Percentiles rank a stretch among this genome's conserved stretches.
Evolutionary conservation across 2,113 vertebrate species (phyloP).

Genomic region (Lagopus leucura): DNA sequence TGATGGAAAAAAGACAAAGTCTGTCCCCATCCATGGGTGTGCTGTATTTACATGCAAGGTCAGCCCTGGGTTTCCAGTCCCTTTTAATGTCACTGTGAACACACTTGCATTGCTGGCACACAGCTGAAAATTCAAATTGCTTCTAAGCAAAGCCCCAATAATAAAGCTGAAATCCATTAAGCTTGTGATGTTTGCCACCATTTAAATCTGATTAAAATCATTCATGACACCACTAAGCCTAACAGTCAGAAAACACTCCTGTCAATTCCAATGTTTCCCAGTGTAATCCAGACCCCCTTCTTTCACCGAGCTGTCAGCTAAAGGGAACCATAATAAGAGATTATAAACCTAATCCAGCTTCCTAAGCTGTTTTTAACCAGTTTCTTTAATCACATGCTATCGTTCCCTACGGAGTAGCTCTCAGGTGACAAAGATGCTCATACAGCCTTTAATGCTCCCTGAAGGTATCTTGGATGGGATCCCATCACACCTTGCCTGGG

Average conservation of each 20-base stretch:
- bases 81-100: background rate
- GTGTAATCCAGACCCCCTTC: conserved; percentile 46
- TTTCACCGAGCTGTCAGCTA: conserved; percentile 20
- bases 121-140: conserved; percentile 65
- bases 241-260: conserved; percentile 56
- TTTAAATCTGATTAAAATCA: conserved; percentile 69
- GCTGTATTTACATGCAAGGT: background rate
- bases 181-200: conserved; percentile 65
- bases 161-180: conserved; percentile 72
- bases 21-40: background rate
- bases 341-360: conserved; percentile 58
- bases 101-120: conserved; percentile 11
- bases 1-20: background rate
- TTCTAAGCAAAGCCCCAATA: conserved; percentile 63
- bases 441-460: background rate
- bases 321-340: conserved; percentile 45
- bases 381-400: conserved; percentile 46
- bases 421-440: conserved; percentile 38
- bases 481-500: accelerated
- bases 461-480: background rate
- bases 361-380: conserved; percentile 53
- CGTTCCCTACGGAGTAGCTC: conserved; percentile 1
- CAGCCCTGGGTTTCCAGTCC: background rate
- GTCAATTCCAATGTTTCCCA: conserved; percentile 18
- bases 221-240: conserved; percentile 62